These are phyloP conservation scores for Heliocidaris erythrogramma DNA, from an alignment of 35 echinoderm and acorn worm species.

Conservation along the genomic window DNA sequence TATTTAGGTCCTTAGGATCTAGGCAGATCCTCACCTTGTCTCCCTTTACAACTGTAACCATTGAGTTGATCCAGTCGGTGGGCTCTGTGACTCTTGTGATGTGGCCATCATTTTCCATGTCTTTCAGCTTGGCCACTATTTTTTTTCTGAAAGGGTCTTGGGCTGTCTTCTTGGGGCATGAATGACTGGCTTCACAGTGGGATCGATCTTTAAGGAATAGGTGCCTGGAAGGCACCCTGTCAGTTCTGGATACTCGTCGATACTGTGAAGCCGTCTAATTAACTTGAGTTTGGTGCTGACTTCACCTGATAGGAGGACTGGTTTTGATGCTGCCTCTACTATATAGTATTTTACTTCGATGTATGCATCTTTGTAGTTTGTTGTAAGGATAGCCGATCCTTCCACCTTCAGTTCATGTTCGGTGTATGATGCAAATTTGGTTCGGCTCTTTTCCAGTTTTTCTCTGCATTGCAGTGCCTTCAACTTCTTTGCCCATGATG, in stretches of 20 bases:
- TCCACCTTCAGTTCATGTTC: slow-evolving; percentile 55
- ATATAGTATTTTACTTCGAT: slow-evolving; percentile 59
- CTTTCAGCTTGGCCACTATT: slow-evolving; percentile 55
- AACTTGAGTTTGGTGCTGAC: slow-evolving; percentile 42
- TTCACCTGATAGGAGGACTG: slow-evolving; percentile 62
- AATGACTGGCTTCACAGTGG: slow-evolving; percentile 63
- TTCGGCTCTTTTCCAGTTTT: slow-evolving; percentile 20
- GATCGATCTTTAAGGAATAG: slow-evolving; percentile 76
- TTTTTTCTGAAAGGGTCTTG: slow-evolving; percentile 44
- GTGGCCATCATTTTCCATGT: slow-evolving; percentile 62
- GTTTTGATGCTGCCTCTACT: slow-evolving; percentile 57
- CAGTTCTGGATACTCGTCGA: slow-evolving; percentile 62
- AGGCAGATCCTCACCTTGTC: slow-evolving; percentile 73
- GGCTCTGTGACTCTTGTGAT: slow-evolving; percentile 66
- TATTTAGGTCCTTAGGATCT: slow-evolving; percentile 71
- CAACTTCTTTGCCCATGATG: slow-evolving; percentile 30
- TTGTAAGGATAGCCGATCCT: slow-evolving; percentile 38
- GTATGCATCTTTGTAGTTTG: slow-evolving; percentile 55
- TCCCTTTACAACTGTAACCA: slow-evolving; percentile 57
- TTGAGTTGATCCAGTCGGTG: slow-evolving; percentile 65
- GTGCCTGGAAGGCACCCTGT: slow-evolving; percentile 73
- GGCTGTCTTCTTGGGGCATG: slow-evolving; percentile 71
- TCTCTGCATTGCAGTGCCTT: background rate
- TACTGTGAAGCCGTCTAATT: slow-evolving; percentile 54
- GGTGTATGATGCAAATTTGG: slow-evolving; percentile 67